These are phyloP conservation scores for Madoqua kirkii DNA, from an alignment of 2,113 vertebrate species.

Conservation along the genomic window DNA sequence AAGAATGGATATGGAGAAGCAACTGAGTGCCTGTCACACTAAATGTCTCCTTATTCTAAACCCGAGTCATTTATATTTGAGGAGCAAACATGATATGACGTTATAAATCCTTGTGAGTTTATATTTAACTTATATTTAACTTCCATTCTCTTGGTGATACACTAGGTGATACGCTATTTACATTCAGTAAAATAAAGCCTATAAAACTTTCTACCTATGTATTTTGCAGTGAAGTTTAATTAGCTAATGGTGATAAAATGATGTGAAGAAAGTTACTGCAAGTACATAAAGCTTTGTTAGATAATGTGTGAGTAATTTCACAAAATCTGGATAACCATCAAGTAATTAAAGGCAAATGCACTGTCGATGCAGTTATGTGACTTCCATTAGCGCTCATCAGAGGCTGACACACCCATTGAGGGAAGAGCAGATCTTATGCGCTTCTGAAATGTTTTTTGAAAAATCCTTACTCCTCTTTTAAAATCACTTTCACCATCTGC, in stretches of 20 bases:
- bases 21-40: not conserved
- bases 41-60: not conserved
- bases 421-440: slow-evolving; percentile 58
- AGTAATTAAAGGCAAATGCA: slow-evolving; percentile 52
- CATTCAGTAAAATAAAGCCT: not conserved
- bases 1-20: not conserved
- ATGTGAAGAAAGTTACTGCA: slow-evolving; percentile 38
- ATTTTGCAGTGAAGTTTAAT: slow-evolving; percentile 48
- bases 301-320: slow-evolving; percentile 44
- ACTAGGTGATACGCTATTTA: not conserved
- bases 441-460: slow-evolving; percentile 71
- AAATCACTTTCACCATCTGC: slow-evolving; percentile 78
- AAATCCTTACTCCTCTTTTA: slow-evolving; percentile 69
- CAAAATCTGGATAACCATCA: slow-evolving; percentile 54
- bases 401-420: slow-evolving; percentile 43
- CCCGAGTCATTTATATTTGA: not conserved
- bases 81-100: not conserved
- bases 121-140: not conserved
- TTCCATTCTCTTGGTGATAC: not conserved
- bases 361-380: not conserved
- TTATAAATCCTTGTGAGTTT: not conserved
- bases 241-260: slow-evolving; percentile 44
- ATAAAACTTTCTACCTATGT: not conserved
- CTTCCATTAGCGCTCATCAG: not conserved
- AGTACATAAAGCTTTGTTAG: slow-evolving; percentile 40